Percentiles rank a stretch among this genome's conserved stretches.
Conservation (phyloP, 2,888 invertebrate genomes). For the Aethes cnicana region DNA sequence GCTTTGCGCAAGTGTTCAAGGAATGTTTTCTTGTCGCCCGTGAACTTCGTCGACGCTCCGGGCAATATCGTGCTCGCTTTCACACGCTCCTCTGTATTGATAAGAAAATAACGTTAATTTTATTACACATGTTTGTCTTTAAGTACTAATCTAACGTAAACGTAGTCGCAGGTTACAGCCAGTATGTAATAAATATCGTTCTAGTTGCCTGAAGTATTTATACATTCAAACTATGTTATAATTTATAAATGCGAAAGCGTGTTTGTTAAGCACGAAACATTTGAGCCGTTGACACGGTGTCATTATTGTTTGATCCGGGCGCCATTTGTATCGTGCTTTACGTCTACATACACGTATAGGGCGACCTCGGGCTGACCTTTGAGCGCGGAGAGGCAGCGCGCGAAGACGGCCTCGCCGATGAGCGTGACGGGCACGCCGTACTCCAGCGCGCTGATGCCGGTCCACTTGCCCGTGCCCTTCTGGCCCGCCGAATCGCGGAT, state of each 20-base stretch:
- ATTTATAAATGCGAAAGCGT: too few species aligned
- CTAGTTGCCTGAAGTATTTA: too few species aligned
- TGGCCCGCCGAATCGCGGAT: constrained; percentile 98
- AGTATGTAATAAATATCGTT: too few species aligned
- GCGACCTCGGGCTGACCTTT: constrained; percentile 76
- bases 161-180: too few species aligned
- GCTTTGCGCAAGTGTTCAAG: constrained; percentile 93
- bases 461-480: constrained; percentile 99
- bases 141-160: too few species aligned
- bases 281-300: too few species aligned
- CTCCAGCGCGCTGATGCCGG: constrained; percentile 96
- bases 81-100: constrained; percentile 86
- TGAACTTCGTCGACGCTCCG: constrained; percentile 85
- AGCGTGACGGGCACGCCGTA: constrained; percentile 98
- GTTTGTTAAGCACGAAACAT: too few species aligned
- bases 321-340: too few species aligned
- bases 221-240: too few species aligned
- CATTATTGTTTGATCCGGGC: too few species aligned
- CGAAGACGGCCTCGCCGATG: constrained; percentile 99
- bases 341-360: neutral
- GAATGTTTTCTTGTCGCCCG: constrained; percentile 90
- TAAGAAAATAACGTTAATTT: too few species aligned
- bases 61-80: constrained; percentile 89
- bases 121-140: too few species aligned
- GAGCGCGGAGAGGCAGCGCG: constrained; percentile 95